phyloP scores from a whole-genome alignment of 2,797 vertebrate species.

The Dicrostonyx torquatus region DNA sequence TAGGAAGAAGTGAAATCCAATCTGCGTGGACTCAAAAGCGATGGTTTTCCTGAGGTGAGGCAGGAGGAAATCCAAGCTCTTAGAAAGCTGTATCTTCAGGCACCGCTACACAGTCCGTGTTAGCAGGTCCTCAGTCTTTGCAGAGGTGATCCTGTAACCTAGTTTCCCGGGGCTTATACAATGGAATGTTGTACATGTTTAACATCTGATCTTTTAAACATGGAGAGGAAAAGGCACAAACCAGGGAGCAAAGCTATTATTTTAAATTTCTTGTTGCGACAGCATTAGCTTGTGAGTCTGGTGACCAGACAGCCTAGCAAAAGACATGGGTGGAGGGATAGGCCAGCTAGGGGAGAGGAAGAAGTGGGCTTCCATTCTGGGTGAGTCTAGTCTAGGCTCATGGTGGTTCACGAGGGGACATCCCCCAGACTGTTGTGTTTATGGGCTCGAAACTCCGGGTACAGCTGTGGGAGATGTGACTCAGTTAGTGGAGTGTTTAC shows the following conservation, averaged over 20 bases:
- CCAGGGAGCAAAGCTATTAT: conserved; percentile 25
- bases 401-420: not conserved
- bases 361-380: not conserved
- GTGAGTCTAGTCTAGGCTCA: not conserved
- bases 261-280: not conserved
- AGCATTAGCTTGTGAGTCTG: not conserved
- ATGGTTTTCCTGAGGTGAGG: not conserved
- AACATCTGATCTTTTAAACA: conserved; percentile 55
- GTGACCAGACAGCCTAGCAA: not conserved
- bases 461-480: too few species aligned
- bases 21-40: not conserved
- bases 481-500: not conserved
- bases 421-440: not conserved
- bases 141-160: conserved; percentile 43
- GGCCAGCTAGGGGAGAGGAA: not conserved
- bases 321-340: not conserved
- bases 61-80: conserved; percentile 22
- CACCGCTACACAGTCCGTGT: not conserved
- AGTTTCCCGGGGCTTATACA: conserved; percentile 47
- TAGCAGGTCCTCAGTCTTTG: conserved; percentile 36
- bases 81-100: conserved; percentile 44
- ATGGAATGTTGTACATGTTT: not conserved
- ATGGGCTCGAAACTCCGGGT: not conserved
- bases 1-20: conserved; percentile 50
- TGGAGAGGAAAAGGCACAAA: conserved; percentile 56